Evolutionary conservation across 2,113 vertebrate genomes (phyloP), one percentile per base, ranked within the genome.

Genomic region (Ceratotherium simum): DNA sequence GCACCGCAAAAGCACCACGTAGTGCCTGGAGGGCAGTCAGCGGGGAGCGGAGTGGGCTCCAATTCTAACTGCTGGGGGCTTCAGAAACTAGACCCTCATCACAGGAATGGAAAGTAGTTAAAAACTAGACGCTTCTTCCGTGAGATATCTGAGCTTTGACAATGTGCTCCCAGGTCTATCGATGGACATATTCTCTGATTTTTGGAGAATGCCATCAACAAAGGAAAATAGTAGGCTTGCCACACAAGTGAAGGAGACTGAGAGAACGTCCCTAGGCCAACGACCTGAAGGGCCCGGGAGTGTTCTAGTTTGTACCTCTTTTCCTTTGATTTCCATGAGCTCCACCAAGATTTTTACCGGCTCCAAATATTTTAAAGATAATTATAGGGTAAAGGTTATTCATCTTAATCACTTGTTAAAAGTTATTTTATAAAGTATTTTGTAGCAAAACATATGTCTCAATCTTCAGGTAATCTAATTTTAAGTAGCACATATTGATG

Each of bases 211-310:
- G 4, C 5, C 33, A 27, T 14, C 9, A 3, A 3, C 2, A 54
- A 27, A 21, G 1, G 23, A 27, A 29, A 8, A 3, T 6, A 29
- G 33, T 23, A 21, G 56, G 1, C 29, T 54, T 17, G 12, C 9
- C 2, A 36, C 21, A 10, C 11, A 48, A 5, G 21, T 1, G 17
- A 31, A 17, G 27, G 33, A 33, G 9, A 36, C 75, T 27, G 12
- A 23, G 56, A 36, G 9, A 58, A 8, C 6, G 18, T 27, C n/a
- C 29, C 60, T 27, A n/a, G 5, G 46, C n/a, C n/a, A 2, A 33
- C 0, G 0, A 54, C 16, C 25, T 3, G 2, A 29, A 8, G 25
- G 10, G n/a, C 29, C 14, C 0, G 0, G 13, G 9, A 16, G 2
- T 0, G 1, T 8, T 60, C 48, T 14, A 3, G 3, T 23, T 7